Conservation (phyloP, 2,888 invertebrate genomes). For the Caenorhabditis parvicauda region DNA sequence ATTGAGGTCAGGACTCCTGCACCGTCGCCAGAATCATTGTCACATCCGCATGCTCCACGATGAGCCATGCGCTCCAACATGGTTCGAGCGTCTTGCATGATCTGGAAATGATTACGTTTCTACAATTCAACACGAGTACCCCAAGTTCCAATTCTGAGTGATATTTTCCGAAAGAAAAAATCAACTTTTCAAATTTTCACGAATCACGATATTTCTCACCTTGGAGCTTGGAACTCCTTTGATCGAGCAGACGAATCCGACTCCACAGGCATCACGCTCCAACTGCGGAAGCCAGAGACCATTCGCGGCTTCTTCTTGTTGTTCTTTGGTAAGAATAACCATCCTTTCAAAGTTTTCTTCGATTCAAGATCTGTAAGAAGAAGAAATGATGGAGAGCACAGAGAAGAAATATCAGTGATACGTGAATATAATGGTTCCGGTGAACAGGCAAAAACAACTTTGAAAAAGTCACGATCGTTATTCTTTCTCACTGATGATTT, state of each 20-base stretch:
- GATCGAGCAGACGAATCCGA: conserved; percentile 97
- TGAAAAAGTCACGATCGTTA: too few relatives aligned
- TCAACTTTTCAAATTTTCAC: neutral
- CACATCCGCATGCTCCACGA: conserved; percentile 96
- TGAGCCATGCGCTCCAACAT: conserved; percentile 97
- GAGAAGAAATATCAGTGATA: too few relatives aligned
- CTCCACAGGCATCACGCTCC: conserved; percentile 97
- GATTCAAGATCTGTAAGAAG: too few relatives aligned
- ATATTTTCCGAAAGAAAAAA: neutral
- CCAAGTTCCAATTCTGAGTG: too few relatives aligned
- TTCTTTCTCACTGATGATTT: too few relatives aligned
- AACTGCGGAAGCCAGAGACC: conserved; percentile 90
- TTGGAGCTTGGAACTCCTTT: conserved; percentile 90
- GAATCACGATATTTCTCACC: too few relatives aligned
- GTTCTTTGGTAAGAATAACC: conserved; percentile 57
- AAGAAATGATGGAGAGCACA: too few relatives aligned
- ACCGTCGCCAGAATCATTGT: conserved; percentile 98
- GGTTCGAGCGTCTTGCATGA: conserved; percentile 89
- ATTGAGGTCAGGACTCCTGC: conserved; percentile 95
- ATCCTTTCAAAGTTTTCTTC: conserved; percentile 23
- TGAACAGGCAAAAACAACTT: too few relatives aligned
- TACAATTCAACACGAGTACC: too few relatives aligned
- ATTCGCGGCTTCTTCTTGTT: conserved; percentile 49
- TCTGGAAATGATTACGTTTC: conserved; percentile 68
- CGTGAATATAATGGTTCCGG: too few relatives aligned